Evolutionary conservation across 1,140 invertebrate species (phyloP).

Genomic region (Papilio polytes): DNA sequence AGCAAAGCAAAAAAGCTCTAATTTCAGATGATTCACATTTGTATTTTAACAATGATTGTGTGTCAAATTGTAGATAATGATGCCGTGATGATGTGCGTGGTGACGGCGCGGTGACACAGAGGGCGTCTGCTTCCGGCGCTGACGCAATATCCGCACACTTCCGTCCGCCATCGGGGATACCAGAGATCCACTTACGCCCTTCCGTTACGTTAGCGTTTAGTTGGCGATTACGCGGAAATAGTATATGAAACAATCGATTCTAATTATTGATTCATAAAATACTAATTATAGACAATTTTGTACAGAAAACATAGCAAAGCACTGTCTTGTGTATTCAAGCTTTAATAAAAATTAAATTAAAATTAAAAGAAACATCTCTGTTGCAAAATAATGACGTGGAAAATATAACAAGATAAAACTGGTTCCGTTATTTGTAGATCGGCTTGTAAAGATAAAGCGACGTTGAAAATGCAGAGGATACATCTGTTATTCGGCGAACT

Average conservation of each 20-base stretch:
- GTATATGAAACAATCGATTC: neutral
- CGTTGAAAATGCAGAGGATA: conserved; percentile 52
- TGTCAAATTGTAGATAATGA: conserved; percentile 43
- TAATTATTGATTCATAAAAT: neutral
- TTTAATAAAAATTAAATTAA: neutral
- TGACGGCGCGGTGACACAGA: conserved; percentile 76
- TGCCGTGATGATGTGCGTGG: conserved; percentile 44
- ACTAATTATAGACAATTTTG: too few species aligned
- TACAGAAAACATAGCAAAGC: too few species aligned
- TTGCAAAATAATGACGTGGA: neutral
- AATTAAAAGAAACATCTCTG: neutral
- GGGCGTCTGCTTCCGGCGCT: conserved; percentile 77
- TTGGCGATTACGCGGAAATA: neutral
- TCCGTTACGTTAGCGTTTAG: conserved; percentile 46
- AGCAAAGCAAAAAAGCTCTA: neutral
- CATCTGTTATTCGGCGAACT: conserved; percentile 53
- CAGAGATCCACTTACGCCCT: conserved; percentile 65
- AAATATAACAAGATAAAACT: neutral
- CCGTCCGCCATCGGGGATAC: conserved; percentile 71
- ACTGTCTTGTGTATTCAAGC: neutral
- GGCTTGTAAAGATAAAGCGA: conserved; percentile 41
- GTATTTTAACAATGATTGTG: conserved; percentile 27
- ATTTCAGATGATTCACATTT: conserved; percentile 24
- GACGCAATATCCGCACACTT: conserved; percentile 78
- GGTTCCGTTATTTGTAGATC: conserved; percentile 27